Evolutionary conservation across 2,797 vertebrate species (phyloP), one percentile per base, ranked within the genome.

Genomic region (Myotis findleyi): DNA sequence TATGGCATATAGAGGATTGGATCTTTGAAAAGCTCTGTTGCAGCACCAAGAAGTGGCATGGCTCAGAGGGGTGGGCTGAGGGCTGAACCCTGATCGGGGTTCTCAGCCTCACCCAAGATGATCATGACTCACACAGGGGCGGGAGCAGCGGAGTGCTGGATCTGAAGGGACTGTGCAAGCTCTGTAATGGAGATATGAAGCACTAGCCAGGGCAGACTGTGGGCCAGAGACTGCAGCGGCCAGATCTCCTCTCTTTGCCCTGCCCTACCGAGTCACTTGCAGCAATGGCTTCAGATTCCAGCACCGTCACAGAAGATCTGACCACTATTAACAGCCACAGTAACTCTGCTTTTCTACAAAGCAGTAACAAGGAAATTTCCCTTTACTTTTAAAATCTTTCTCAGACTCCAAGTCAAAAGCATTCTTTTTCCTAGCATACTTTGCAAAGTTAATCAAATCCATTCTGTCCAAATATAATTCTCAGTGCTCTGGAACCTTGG

Each of bases 371-470:
- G 76, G 82, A 84, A n/a, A 76, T 87, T 47, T 36, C 7, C 66
- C 8, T 84, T 18, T 84, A 25, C 27, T 89, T 88, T 89, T 92
- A 95, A 95, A 84, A 9, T 89, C 14, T 84, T 89, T 68, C 9
- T 53, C 62, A 91, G 66, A 25, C 6, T 0, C 41, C 16, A 62
- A 1, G 6, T 82, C 55, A 68, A 68, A 64, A n/a, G 13, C 7
- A 73, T 87, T 90, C 51, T 36, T n/a, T 14, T 53, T 21, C 27
- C 3, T 47, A 68, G 76, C 3, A 41, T 92, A 41, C 36, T 95
- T 94, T 77, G 30, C 6, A 53, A 84, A 23, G 30, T 81, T 95
- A 72, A 55, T 93, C 5, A 89, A 71, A 44, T 2, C 7, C 7
- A 16, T 30, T 77, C 38, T 79, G 21, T 79, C 38, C 5, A 53